These are phyloP conservation scores for Noctilio leporinus DNA, from an alignment of 2,113 vertebrate species.

Conservation along the genomic window DNA sequence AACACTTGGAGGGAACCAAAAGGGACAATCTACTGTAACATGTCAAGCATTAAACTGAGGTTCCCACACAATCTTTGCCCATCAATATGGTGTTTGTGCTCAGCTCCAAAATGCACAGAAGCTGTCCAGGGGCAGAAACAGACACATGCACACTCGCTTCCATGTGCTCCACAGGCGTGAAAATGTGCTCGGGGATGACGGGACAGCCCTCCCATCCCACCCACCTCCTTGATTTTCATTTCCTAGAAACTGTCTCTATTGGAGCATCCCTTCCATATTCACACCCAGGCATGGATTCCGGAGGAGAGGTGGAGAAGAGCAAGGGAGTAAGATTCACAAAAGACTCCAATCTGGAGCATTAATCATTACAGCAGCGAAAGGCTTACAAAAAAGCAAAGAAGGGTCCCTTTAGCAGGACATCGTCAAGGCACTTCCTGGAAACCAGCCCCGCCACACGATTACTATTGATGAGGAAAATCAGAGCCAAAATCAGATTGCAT, in stretches of 20 bases:
- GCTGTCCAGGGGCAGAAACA: background rate
- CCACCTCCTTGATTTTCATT: constrained; percentile 33
- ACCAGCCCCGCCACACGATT: constrained; percentile 54
- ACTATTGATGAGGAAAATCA: constrained; percentile 51
- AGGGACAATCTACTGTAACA: too few relatives aligned
- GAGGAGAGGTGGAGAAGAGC: constrained; percentile 48
- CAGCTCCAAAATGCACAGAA: background rate
- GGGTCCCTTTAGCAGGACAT: constrained; percentile 48
- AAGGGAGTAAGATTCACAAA: constrained; percentile 69
- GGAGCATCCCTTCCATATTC: background rate
- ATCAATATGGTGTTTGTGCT: background rate
- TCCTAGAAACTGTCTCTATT: constrained; percentile 23
- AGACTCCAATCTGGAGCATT: constrained; percentile 67
- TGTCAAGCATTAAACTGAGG: too few relatives aligned
- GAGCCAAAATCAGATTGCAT: constrained; percentile 66
- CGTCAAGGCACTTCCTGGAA: constrained; percentile 29
- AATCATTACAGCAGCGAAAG: constrained; percentile 62
- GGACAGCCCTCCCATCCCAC: background rate
- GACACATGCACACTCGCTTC: background rate
- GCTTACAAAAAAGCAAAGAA: constrained; percentile 50
- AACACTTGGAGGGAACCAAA: background rate
- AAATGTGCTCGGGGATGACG: background rate
- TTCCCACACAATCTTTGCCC: background rate
- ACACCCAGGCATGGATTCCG: constrained; percentile 15
- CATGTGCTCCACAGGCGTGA: background rate